Percentiles rank a stretch among this genome's conserved stretches.
Conservation (phyloP, 2,113 vertebrate species). For the Hassar affinis region DNA sequence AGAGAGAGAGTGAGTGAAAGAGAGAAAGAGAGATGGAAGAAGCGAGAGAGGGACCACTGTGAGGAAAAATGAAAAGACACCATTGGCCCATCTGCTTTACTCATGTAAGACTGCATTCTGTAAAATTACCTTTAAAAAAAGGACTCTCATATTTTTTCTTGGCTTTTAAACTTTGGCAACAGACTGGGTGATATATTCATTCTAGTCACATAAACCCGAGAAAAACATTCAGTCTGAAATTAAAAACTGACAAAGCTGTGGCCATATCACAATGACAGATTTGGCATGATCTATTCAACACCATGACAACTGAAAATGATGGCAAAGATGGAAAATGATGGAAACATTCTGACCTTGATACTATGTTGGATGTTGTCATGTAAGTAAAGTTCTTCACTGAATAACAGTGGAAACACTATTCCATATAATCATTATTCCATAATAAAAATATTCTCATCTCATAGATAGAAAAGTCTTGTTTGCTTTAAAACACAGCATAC, state of each 20-base stretch:
- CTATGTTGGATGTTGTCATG: background rate
- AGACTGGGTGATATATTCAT: conserved; percentile 16
- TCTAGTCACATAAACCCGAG: conserved; percentile 21
- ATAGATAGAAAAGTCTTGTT: background rate
- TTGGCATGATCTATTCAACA: conserved; percentile 5
- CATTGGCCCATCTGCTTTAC: conserved; percentile 28
- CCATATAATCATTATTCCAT: background rate
- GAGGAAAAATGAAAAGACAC: conserved; percentile 30
- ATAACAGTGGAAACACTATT: background rate
- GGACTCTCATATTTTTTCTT: background rate
- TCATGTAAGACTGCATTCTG: conserved; percentile 13
- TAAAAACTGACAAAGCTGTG: background rate
- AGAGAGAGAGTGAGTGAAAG: background rate
- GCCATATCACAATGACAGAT: conserved; percentile 7
- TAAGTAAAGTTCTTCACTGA: background rate
- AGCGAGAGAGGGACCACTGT: conserved; percentile 19
- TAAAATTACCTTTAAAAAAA: conserved; percentile 30
- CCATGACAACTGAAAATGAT: conserved; percentile 5
- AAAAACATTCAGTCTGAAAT: background rate
- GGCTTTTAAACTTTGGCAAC: conserved; percentile 23
- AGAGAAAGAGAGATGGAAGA: background rate
- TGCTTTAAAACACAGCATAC: background rate
- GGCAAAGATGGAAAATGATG: no score
- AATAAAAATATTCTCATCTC: background rate
- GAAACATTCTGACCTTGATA: background rate